Conservation (phyloP, 2,797 vertebrate genomes). For the Bothrops alternatus region DNA sequence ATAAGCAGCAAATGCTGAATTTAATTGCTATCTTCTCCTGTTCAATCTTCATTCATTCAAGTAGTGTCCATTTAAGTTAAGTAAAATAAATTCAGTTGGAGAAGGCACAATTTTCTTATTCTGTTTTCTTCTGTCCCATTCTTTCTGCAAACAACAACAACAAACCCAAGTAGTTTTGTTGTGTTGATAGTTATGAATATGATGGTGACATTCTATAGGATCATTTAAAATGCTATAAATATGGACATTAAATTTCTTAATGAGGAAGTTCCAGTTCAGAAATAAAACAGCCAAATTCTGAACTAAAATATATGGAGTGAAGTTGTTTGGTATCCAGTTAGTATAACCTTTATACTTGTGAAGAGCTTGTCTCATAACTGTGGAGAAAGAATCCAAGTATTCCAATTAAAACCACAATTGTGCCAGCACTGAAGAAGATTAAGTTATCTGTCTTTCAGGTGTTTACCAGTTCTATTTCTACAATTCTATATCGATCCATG, state of each 20-base stretch:
- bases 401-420: neutral
- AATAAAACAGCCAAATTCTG: neutral
- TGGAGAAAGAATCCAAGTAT: neutral
- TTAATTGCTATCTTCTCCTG: neutral
- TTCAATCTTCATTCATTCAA: neutral
- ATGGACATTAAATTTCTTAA: neutral
- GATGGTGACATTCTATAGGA: neutral
- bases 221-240: neutral
- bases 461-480: neutral
- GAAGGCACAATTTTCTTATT: neutral
- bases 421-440: neutral
- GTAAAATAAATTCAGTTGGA: neutral
- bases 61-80: neutral
- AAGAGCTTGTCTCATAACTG: neutral
- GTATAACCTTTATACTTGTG: too few relatives aligned
- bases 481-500: neutral
- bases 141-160: neutral
- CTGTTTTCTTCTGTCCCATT: neutral
- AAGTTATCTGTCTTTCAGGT: neutral
- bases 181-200: neutral
- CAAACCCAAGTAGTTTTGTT: neutral
- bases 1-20: neutral
- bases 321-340: neutral
- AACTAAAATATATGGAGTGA: neutral
- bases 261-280: neutral